A percentile compares a stretch with the other conserved stretches of the same genome.
phyloP scores from a whole-genome alignment of 2,888 invertebrate genomes.

The Nebria brevicollis region DNA sequence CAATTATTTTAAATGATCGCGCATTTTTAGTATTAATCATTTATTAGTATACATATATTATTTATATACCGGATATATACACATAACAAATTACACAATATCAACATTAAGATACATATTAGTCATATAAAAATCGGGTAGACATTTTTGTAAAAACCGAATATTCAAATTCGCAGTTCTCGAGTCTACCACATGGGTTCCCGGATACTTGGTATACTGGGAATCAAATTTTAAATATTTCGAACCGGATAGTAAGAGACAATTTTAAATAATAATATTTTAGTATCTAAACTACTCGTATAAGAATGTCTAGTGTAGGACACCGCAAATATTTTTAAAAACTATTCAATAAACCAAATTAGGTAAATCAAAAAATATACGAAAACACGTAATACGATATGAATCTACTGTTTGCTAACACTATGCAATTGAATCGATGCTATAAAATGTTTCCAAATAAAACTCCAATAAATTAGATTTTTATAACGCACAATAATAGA shows the following conservation, averaged over 20 bases:
- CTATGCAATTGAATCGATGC: no score
- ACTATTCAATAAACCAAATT: no score
- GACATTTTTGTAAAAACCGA: neutral
- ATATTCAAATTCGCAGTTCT: neutral
- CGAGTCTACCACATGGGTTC: neutral
- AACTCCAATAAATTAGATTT: neutral
- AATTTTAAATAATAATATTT: no score
- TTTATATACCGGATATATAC: neutral
- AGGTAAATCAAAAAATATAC: neutral
- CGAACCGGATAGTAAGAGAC: no score
- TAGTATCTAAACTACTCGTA: no score
- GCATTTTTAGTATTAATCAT: slow-evolving; percentile 6
- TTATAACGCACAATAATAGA: neutral
- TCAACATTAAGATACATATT: neutral
- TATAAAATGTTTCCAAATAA: neutral
- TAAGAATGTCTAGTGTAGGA: no score
- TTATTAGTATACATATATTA: neutral
- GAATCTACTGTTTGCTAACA: no score
- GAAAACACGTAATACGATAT: neutral
- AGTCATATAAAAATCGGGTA: no score
- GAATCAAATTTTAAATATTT: no score
- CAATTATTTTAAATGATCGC: slow-evolving; percentile 5
- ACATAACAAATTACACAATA: slow-evolving; percentile 4
- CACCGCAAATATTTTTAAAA: no score
- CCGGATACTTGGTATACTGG: neutral